Evolutionary conservation across 1,140 invertebrate species (phyloP), one percentile per base, ranked within the genome.

Genomic region (Odontomachus brunneus): DNA sequence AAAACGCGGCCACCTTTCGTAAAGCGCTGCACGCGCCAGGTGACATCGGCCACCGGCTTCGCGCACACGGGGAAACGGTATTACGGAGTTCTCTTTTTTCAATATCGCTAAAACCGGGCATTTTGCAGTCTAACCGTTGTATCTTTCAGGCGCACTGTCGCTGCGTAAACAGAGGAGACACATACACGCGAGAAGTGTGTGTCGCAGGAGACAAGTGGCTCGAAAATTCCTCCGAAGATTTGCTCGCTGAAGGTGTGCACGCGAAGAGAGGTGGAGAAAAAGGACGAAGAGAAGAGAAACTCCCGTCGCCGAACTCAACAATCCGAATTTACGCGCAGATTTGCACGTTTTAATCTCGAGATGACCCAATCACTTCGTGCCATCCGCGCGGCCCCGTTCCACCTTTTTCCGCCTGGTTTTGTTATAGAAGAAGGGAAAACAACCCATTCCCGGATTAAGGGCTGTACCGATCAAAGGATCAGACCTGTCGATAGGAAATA

Each of bases 31-130:
- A n/a, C n/a, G n/a, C n/a, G 22, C 65, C 44, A 48, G 38, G 24
- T 48, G 33, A 71, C 12, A 24, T 19, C 24, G 29, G 24, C 22
- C 19, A 69, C 22, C 49, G 38, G 55, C 33, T 44, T 7, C 22
- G 65, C 7, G 33, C 33, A 48, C 24, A 17, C n/a, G 17, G 48
- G 71, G 57, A 80, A 80, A 80, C 3, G 9, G n/a, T 71, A 57
- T 44, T 12, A 57, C 9, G 14, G 9, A 15, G 17, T 3, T 71
- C 24, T 29, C 17, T 57, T 22, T 69, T 17, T n/a, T 65, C 48
- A 15, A 51, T 33, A 33, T 11, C 9, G 62, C n/a, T 14, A 59
- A 55, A 44, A 11, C 12, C 22, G 3, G 26, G 14, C n/a, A 14
- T 15, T 62, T 24, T 17, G 38, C 1, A 51, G 33, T 49, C 14